phyloP scores from a whole-genome alignment of 92 coral and sea anemone genomes.

The Palythoa heliodiscus region DNA sequence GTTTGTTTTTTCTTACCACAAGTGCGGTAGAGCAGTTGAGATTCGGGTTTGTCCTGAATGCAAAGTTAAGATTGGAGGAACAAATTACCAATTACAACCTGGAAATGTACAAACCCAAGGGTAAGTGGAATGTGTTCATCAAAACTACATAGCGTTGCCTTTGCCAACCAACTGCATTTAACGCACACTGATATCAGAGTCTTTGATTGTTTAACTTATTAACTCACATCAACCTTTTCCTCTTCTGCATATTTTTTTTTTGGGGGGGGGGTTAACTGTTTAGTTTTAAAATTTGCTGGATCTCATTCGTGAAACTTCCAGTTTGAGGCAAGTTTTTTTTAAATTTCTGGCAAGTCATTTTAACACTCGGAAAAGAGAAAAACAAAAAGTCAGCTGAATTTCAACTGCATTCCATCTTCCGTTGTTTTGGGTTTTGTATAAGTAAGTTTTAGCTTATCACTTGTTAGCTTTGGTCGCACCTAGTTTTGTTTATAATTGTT shows the following conservation, averaged over 20 bases:
- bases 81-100: neutral
- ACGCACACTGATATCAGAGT: neutral
- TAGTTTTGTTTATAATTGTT: no score
- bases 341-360: no score
- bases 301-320: no score
- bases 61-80: slow-evolving; percentile 9
- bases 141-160: neutral
- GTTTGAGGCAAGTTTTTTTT: no score
- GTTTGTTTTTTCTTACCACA: neutral
- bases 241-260: neutral
- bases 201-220: no score
- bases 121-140: slow-evolving; percentile 8
- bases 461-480: no score
- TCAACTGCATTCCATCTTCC: neutral
- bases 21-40: slow-evolving; percentile 18
- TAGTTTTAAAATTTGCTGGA: no score
- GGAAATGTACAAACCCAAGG: neutral
- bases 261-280: neutral
- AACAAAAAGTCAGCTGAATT: no score
- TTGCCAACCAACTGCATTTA: neutral
- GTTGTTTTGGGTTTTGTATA: no score
- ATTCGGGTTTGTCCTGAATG: slow-evolving; percentile 16
- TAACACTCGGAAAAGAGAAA: no score
- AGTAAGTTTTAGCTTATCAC: no score
- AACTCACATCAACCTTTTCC: no score